These are phyloP conservation scores for Sycophaga agraensis DNA, from an alignment of 1,140 invertebrate genomes.

Conservation along the genomic window DNA sequence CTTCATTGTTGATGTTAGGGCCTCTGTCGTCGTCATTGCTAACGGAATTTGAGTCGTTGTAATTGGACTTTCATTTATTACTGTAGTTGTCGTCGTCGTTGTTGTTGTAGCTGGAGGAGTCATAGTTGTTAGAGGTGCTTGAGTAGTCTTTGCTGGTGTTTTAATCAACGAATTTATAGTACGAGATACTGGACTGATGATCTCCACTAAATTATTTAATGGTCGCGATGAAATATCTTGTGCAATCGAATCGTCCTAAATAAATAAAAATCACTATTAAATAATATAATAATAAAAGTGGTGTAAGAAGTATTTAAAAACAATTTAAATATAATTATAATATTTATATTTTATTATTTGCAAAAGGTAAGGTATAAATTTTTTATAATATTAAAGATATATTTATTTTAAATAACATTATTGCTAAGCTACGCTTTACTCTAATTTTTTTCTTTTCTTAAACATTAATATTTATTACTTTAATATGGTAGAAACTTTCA, in stretches of 20 bases:
- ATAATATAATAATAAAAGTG: too few species aligned
- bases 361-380: too few species aligned
- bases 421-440: too few species aligned
- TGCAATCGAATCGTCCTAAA: not conserved
- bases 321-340: too few species aligned
- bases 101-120: slow-evolving; percentile 18
- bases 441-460: too few species aligned
- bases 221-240: slow-evolving; percentile 37
- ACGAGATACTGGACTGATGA: slow-evolving; percentile 43
- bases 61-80: too few species aligned
- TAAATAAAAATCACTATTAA: not conserved
- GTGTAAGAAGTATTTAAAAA: too few species aligned
- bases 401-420: too few species aligned
- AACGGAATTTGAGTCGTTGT: slow-evolving; percentile 21
- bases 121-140: slow-evolving; percentile 22
- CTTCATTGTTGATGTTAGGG: slow-evolving; percentile 27
- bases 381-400: too few species aligned
- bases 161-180: slow-evolving; percentile 28
- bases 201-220: slow-evolving; percentile 41
- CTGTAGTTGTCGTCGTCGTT: slow-evolving; percentile 30
- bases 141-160: slow-evolving; percentile 22
- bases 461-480: too few species aligned
- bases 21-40: slow-evolving; percentile 14
- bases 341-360: too few species aligned
- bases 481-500: too few species aligned